phyloP scores from a whole-genome alignment of 2,888 invertebrate species.

The Phania funesta region DNA sequence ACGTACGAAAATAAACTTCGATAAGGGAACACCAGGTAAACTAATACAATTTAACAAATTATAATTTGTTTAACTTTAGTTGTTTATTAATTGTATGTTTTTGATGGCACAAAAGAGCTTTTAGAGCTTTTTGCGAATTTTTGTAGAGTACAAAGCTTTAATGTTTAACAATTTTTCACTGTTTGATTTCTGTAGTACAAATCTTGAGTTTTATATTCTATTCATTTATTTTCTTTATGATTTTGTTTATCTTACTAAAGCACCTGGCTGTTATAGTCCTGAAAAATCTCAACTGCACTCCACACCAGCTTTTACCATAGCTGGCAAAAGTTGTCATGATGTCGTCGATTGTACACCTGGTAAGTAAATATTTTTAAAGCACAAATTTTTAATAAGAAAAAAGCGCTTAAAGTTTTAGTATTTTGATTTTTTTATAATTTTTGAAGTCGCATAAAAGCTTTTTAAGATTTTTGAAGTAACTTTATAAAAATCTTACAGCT shows the following conservation, averaged over 20 bases:
- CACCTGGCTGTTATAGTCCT: conserved; percentile 82
- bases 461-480: not conserved
- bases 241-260: conserved; percentile 66
- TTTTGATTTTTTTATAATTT: too few species aligned
- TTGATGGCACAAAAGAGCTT: conserved; percentile 48
- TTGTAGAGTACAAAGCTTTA: conserved; percentile 33
- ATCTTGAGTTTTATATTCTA: not conserved
- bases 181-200: not conserved
- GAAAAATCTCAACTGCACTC: conserved; percentile 82
- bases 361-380: conserved; percentile 61
- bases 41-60: conserved; percentile 39
- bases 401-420: not conserved
- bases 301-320: conserved; percentile 83
- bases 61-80: not conserved
- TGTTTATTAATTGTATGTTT: not conserved
- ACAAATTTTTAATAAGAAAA: not conserved
- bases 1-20: conserved; percentile 81
- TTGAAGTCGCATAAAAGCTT: not conserved
- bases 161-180: not conserved
- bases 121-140: conserved; percentile 1
- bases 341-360: conserved; percentile 78
- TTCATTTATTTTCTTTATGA: conserved; percentile 7
- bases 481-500: conserved; percentile 69
- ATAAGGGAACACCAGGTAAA: conserved; percentile 78
- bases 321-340: conserved; percentile 77